phyloP scores from a whole-genome alignment of 2,888 invertebrate species.

The Eurytoma californica region DNA sequence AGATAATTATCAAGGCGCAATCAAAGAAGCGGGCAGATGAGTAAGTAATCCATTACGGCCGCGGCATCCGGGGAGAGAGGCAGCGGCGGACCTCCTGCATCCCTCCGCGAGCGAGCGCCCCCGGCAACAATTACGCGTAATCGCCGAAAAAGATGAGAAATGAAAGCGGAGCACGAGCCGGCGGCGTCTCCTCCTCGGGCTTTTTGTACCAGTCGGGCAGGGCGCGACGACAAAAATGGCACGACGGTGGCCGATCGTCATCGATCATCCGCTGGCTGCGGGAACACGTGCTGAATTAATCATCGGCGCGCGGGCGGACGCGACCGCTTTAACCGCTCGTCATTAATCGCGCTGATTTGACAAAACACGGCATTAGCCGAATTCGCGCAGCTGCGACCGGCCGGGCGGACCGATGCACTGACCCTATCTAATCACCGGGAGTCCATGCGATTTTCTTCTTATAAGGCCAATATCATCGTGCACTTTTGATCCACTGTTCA shows the following conservation, averaged over 20 bases:
- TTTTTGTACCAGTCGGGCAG: not conserved
- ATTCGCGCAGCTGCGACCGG: not conserved
- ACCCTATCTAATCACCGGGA: not conserved
- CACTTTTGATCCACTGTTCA: not conserved
- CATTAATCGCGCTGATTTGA: constrained; percentile 58
- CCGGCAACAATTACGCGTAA: constrained; percentile 9
- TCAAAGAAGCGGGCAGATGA: too few species aligned
- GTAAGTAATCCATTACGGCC: too few species aligned
- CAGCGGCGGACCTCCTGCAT: not conserved
- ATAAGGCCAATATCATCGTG: not conserved
- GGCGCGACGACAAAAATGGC: not conserved
- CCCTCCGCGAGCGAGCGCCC: not conserved
- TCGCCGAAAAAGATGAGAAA: constrained; percentile 25
- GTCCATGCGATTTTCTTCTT: not conserved
- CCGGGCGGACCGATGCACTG: not conserved
- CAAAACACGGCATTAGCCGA: constrained; percentile 47
- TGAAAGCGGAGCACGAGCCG: not conserved
- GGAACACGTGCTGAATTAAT: constrained; percentile 52
- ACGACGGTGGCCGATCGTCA: constrained; percentile 4
- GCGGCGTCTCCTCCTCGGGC: not conserved
- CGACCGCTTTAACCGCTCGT: constrained; percentile 23
- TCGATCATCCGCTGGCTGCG: constrained; percentile 31
- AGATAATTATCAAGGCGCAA: too few species aligned
- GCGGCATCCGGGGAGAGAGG: too few species aligned
- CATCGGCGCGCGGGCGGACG: constrained; percentile 8